Conservation (phyloP, 2,797 vertebrate genomes). For the Cossypha heuglini region DNA sequence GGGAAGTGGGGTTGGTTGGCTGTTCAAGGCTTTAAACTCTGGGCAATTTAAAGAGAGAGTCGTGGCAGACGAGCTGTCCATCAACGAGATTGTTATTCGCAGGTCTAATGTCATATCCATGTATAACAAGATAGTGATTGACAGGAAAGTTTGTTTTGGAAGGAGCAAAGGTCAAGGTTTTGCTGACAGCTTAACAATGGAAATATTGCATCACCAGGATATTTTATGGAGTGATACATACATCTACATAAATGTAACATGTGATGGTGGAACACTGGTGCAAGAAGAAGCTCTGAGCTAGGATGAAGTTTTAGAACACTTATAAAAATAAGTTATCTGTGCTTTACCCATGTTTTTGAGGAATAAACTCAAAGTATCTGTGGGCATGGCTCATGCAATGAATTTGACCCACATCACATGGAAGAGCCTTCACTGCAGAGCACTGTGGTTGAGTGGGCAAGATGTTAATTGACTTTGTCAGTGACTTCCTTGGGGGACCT, state of each 20-base stretch:
- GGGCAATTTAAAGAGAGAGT: not conserved
- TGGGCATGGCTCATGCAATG: not conserved
- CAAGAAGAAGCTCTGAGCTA: not conserved
- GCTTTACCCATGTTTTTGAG: not conserved
- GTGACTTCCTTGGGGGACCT: slow-evolving; percentile 29
- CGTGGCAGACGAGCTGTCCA: slow-evolving; percentile 38
- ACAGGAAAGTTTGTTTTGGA: slow-evolving; percentile 65
- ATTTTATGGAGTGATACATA: slow-evolving; percentile 36
- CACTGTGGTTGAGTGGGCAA: not conserved
- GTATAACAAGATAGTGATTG: slow-evolving; percentile 68
- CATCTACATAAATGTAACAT: slow-evolving; percentile 53
- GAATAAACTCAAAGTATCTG: not conserved
- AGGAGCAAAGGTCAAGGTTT: slow-evolving; percentile 65
- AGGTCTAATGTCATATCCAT: slow-evolving; percentile 57
- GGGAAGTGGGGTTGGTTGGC: not conserved
- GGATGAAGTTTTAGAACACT: not conserved
- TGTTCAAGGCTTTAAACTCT: slow-evolving; percentile 4
- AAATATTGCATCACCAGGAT: slow-evolving; percentile 55
- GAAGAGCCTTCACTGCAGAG: not conserved
- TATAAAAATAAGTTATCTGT: not conserved
- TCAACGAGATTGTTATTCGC: slow-evolving; percentile 52
- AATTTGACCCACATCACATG: not conserved
- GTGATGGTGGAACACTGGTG: not conserved
- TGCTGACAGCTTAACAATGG: slow-evolving; percentile 67
- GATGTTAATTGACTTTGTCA: slow-evolving; percentile 39